These are phyloP conservation scores for Sarcophaga caerulescens DNA, from an alignment of 2,888 invertebrate genomes.

Conservation along the genomic window DNA sequence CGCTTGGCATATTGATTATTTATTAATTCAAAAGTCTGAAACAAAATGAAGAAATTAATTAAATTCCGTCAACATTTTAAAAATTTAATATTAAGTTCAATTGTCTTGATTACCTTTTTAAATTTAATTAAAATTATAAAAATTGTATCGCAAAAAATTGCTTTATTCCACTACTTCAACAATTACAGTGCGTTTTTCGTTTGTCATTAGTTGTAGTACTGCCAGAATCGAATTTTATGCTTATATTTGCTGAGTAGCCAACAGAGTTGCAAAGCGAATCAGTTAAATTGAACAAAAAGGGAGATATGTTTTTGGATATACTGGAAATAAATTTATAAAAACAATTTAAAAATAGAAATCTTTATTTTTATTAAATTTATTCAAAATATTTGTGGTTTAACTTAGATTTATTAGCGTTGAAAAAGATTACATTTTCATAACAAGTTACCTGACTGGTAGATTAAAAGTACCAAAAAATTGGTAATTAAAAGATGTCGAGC, in stretches of 20 bases:
- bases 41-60: background rate
- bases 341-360: no score
- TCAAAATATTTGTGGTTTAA: no score
- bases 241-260: conserved; percentile 25
- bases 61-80: background rate
- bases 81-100: conserved; percentile 54
- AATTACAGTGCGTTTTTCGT: conserved; percentile 75
- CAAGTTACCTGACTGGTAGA: no score
- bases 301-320: no score
- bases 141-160: conserved; percentile 46
- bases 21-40: background rate
- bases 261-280: conserved; percentile 26
- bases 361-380: no score
- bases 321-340: no score
- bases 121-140: conserved; percentile 23
- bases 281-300: no score
- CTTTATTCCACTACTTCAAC: conserved; percentile 66
- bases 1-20: conserved; percentile 75
- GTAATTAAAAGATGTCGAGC: no score
- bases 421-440: no score
- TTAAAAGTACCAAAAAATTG: no score
- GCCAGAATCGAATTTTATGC: conserved; percentile 36
- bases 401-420: no score
- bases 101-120: conserved; percentile 26
- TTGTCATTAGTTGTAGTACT: conserved; percentile 60